Base-by-base conservation (phyloP, 92 coral and sea anemone species). In the Meandrina meandrites region DNA sequence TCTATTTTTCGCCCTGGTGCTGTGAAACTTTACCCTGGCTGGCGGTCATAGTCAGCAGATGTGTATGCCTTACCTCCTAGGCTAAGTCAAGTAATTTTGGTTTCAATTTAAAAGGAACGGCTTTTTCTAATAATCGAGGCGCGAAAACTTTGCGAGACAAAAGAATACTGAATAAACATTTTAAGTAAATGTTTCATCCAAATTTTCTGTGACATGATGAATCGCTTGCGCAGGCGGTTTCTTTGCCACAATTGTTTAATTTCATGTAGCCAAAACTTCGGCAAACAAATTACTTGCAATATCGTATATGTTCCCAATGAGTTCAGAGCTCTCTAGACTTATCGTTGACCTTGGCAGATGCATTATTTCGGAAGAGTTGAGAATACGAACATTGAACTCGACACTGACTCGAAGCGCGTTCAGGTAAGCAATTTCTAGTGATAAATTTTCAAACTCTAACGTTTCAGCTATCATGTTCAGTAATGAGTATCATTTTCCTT, bases 201-300 rank as follows among this genome's bases (percentile, higher is more conserved):
- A 27, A 24, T 53, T 4, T 50, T 9, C 5, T n/a, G 28, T 56
- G 30, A 22, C 56, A 27, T 47, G 30, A 32, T 82, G 72, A 84
- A 12, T 56, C 19, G 80, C 51, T 27, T 74, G 28, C 9, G 37
- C 87, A 74, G 74, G 37, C 78, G 57, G 73, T 73, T 14, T 24
- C 71, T 34, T 57, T 35, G 68, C 72, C 70, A 32, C 79, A 72
- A 27, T 53, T 73, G 87, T 84, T 74, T 75, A n/a, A 84, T 74
- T 54, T 84, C 35, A 15, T 12, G 71, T 0, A 56, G 70, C 72
- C 35, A 57, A 36, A 74, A 37, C 36, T 56, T 84, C 24, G 32
- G 72, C 13, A 54, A 84, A 84, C 72, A 84, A 72, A 75, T 36
- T 8, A 37, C 36, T 73, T 22, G 7, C n/a, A 53, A 56, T 72